Conservation (phyloP, 2,113 vertebrate genomes). For the Globicephala melas region DNA sequence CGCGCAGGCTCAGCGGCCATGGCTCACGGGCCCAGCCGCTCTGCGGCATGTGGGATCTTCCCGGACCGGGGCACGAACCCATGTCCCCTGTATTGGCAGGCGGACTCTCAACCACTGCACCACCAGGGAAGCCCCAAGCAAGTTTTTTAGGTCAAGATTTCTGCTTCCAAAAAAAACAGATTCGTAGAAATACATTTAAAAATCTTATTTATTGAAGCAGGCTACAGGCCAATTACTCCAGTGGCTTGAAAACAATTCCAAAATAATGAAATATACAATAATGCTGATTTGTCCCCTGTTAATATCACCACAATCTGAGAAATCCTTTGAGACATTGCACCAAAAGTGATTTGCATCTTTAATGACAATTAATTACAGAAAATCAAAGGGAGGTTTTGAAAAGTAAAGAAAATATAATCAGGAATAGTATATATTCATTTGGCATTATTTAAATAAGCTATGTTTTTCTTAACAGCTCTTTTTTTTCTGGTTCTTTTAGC, state of each 20-base stretch:
- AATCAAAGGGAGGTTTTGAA: background rate
- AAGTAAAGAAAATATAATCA: background rate
- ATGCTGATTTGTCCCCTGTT: background rate
- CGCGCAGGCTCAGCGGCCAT: no score
- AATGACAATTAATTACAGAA: slow-evolving; percentile 33
- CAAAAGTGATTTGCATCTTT: slow-evolving; percentile 7
- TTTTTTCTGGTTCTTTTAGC: background rate
- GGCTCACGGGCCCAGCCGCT: no score
- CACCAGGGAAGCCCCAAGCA: no score
- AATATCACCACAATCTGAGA: background rate
- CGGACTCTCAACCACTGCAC: no score
- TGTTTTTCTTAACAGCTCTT: background rate
- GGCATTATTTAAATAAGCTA: background rate
- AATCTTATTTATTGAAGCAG: slow-evolving; percentile 26
- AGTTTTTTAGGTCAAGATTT: slow-evolving; percentile 42
- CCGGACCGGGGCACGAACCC: no score
- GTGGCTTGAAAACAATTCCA: slow-evolving; percentile 30
- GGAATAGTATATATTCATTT: background rate
- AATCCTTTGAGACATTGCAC: background rate
- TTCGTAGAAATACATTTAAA: slow-evolving; percentile 34
- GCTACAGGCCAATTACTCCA: slow-evolving; percentile 4
- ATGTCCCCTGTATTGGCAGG: no score
- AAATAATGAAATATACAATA: slow-evolving; percentile 41
- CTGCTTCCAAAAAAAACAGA: slow-evolving; percentile 25
- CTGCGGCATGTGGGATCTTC: accelerated